phyloP scores from a whole-genome alignment of 1,140 invertebrate species.

The Musca vetustissima region DNA sequence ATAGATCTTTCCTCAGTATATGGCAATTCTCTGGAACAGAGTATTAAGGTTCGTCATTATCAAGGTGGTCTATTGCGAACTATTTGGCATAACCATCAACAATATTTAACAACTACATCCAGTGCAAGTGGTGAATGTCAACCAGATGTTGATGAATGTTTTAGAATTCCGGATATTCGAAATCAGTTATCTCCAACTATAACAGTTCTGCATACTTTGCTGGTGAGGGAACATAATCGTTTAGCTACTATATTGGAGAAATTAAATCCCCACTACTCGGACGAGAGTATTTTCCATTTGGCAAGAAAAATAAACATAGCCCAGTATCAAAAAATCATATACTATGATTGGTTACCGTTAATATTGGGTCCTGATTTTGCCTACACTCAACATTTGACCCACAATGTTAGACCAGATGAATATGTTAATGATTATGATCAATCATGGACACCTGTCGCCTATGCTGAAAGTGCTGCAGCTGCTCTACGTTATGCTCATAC shows the following conservation, averaged over 20 bases:
- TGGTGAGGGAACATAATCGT: conserved; percentile 88
- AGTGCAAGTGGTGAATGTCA: conserved; percentile 67
- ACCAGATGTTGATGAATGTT: conserved; percentile 65
- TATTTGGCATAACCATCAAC: conserved; percentile 62
- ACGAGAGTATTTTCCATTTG: conserved; percentile 86
- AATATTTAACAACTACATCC: conserved; percentile 67
- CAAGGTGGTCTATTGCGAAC: conserved; percentile 65
- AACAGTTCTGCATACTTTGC: conserved; percentile 77
- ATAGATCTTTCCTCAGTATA: conserved; percentile 85
- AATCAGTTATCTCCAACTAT: conserved; percentile 84
- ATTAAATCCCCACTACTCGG: conserved; percentile 84
- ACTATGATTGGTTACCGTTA: conserved; percentile 84
- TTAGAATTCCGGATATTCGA: conserved; percentile 74
- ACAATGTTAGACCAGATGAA: conserved; percentile 58
- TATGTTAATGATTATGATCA: conserved; percentile 87
- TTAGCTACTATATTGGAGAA: conserved; percentile 70
- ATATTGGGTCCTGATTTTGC: conserved; percentile 69
- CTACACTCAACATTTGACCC: conserved; percentile 66
- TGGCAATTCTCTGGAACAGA: conserved; percentile 67
- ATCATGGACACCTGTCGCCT: conserved; percentile 71
- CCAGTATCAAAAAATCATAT: conserved; percentile 79
- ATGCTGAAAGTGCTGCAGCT: conserved; percentile 82
- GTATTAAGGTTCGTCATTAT: conserved; percentile 62
- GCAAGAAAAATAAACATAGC: conserved; percentile 76
- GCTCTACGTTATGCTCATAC: conserved; percentile 87